These are phyloP conservation scores for human (Homo sapiens) DNA, from an alignment of 2,113 vertebrate species.

Conservation along the genomic window GRCh38 chr7:28970501-28971000, in stretches of 20 bases:
- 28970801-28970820: neutral
- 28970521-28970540: neutral
- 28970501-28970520: neutral
- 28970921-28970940: neutral
- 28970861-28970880: neutral
- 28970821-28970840: neutral
- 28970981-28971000: neutral
- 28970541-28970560: neutral
- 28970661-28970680: neutral
- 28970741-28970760: constrained; percentile 29
- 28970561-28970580: neutral
- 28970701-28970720: constrained; percentile 11
- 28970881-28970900: neutral
- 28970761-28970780: constrained; percentile 3
- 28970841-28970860: constrained; percentile 15
- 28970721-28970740: constrained; percentile 23
- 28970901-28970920: neutral
- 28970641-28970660: neutral
- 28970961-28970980: constrained; percentile 39
- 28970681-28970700: neutral
- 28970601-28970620: neutral
- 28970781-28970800: constrained; percentile 40
- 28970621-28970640: neutral
- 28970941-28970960: constrained; percentile 39
- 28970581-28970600: neutral